Base-by-base conservation (phyloP, 23 tunicate species). In the Trididemnum nubilum region DNA sequence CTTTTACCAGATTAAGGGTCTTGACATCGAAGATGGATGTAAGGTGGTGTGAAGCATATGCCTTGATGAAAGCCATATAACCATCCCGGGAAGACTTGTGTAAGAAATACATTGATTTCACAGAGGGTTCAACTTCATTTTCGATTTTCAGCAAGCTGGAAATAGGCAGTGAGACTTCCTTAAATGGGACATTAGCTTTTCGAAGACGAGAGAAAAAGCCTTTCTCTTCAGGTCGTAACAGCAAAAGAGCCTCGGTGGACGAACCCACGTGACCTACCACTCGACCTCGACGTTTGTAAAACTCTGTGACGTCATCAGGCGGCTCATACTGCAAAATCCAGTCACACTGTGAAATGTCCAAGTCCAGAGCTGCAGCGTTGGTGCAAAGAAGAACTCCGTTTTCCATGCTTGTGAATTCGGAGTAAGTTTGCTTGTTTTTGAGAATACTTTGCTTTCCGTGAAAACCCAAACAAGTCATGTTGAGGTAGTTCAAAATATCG, bases 281-380 rank as follows among this genome's bases (percentile, higher is more conserved):
- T 79, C 84, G 51, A 22, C 84, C 84, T 25, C 15, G 82, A 22
- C 31, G 25, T 21, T 78, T 57, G 31, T 57, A 57, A 57, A 34
- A 84, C 27, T 84, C 84, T 29, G 57, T 57, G 22, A 81, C 75
- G 25, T 84, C 54, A 59, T 84, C 88, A 26, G 88, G 72, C 1
- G 88, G 88, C 32, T 76, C 82, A 26, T 84, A 79, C 32, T 84
- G 88, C 1, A 84, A 84, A 78, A 84, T 58, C 88, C 88, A 84
- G 28, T 84, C 88, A 9, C 36, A 63, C 2, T 24, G 51, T 3
- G 74, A 35, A 12, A 78, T 30, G 34, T 84, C 84, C 36, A 84
- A 59, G 1, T 57, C 84, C 57, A 82, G 28, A 35, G 84, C 84
- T 34, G 84, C 84, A 2, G 74, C 84, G 29, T 84, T 81, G 18